A percentile compares a stretch with the other conserved stretches of the same genome.
phyloP scores from a whole-genome alignment of 1,140 invertebrate genomes.

The Drosophila fuyamai region DNA sequence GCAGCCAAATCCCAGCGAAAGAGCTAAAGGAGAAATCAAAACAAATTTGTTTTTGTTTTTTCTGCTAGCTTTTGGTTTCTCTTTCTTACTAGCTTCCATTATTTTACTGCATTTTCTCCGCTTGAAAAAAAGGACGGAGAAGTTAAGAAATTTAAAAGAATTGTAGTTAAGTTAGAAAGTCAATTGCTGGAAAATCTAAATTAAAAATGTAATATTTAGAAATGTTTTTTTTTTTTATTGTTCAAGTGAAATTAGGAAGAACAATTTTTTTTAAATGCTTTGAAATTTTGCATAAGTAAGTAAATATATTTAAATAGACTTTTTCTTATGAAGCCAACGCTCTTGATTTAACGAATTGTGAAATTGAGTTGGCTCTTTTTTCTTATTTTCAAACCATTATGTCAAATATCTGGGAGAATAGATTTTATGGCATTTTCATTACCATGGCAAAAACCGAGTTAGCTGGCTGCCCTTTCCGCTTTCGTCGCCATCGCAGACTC shows the following conservation, averaged over 20 bases:
- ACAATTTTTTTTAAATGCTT: no score
- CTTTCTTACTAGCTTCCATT: conserved; percentile 26
- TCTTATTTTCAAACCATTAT: neutral
- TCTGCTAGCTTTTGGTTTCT: conserved; percentile 17
- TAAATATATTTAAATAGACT: no score
- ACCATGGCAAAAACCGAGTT: conserved; percentile 20
- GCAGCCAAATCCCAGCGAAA: conserved; percentile 49
- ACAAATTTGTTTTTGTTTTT: conserved; percentile 29
- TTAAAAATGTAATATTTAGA: no score
- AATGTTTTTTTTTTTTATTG: no score
- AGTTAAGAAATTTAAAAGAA: conserved; percentile 8
- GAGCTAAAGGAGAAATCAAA: conserved; percentile 65
- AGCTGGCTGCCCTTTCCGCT: conserved; percentile 4
- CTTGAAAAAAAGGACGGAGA: neutral
- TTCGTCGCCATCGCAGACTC: conserved; percentile 1
- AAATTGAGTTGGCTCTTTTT: no score
- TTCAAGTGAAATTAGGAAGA: no score
- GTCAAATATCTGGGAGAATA: neutral
- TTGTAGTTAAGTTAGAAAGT: neutral
- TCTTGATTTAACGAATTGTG: no score
- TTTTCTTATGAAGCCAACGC: no score
- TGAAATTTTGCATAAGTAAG: no score
- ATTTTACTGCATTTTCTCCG: conserved; percentile 11
- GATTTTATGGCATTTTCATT: conserved; percentile 1
- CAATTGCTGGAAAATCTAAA: no score